Conservation (phyloP, 2,113 vertebrate genomes). For the Hylia prasina region DNA sequence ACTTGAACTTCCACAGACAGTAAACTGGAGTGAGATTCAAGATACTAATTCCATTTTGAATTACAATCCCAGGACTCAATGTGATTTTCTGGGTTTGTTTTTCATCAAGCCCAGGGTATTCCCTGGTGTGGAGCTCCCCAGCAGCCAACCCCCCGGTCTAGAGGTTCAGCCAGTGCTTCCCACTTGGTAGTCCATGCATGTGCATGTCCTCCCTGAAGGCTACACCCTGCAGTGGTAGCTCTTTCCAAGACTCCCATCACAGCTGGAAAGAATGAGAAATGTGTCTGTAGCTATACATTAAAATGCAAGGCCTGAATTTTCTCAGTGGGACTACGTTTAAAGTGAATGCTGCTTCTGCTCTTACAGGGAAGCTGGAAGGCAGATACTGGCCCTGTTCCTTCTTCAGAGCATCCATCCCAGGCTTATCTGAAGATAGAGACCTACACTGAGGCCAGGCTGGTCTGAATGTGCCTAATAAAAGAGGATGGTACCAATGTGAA, state of each 20-base stretch:
- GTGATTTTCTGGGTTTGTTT: neutral
- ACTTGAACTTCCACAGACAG: neutral
- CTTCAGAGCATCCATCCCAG: neutral
- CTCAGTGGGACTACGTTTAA: neutral
- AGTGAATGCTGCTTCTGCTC: neutral
- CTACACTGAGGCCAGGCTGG: neutral
- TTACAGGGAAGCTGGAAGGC: neutral
- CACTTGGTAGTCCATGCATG: accelerated
- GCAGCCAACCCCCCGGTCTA: neutral
- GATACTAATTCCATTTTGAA: neutral
- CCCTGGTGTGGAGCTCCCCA: neutral
- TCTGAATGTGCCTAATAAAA: neutral
- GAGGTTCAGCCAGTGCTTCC: neutral
- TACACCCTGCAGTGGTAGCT: neutral
- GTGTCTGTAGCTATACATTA: neutral
- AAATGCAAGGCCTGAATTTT: neutral
- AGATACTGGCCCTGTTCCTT: neutral
- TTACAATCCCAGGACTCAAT: neutral
- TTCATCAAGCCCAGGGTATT: neutral
- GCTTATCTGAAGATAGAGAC: neutral
- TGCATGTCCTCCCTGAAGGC: neutral
- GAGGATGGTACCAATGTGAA: neutral
- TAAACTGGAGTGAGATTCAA: neutral
- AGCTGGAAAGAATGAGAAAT: neutral
- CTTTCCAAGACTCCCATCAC: neutral